Evolutionary conservation across 2,113 vertebrate species (phyloP), one percentile per base, ranked within the genome.

Genomic region (Myanophis thanlyinensis): DNA sequence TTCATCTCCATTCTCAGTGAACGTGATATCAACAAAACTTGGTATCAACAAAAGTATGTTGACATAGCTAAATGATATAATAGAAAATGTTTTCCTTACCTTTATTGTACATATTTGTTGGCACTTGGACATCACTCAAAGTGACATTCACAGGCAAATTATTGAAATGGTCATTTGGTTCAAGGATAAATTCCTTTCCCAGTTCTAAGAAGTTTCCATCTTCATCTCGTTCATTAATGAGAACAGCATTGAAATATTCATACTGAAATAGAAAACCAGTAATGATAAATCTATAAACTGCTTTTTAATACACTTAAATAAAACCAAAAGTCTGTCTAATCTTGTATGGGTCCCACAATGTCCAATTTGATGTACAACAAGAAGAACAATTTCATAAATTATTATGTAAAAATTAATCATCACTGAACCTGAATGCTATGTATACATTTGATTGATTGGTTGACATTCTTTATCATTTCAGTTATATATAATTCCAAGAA

Each of bases 91-190:
- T 86, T 90, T 46, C 23, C 97, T 97, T 97, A 98, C 98, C 98
- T 98, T 99, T 99, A 96, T 99, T 99, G 96, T 99, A 99, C 98
- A 99, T 99, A 96, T 99, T 99, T 35, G 99, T 99, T 93, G 99
- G 99, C 49, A 99, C 99, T 96, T 99, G 99, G 86, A 99, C 99
- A 1, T 99, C 99, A 84, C 99, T 99, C 96, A 99, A 97, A 62
- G 99, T 99, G 93, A 99, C 98, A 95, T 99, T 99, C 95, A 99
- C 99, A 22, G 99, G 99, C 95, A 99, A 96, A 94, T 99, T 99
- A 97, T 99, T 99, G 97, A 99, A 99, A 97, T 99, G 99, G 94
- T 99, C 99, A 27, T 99, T 99, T 46, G 99, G 99, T 91, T 99
- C 98, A 94, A 99, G 97, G 95, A 99, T 97, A 95, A 99, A 99